Conservation (phyloP, 2,888 invertebrate genomes). For the Metellina segmentata region DNA sequence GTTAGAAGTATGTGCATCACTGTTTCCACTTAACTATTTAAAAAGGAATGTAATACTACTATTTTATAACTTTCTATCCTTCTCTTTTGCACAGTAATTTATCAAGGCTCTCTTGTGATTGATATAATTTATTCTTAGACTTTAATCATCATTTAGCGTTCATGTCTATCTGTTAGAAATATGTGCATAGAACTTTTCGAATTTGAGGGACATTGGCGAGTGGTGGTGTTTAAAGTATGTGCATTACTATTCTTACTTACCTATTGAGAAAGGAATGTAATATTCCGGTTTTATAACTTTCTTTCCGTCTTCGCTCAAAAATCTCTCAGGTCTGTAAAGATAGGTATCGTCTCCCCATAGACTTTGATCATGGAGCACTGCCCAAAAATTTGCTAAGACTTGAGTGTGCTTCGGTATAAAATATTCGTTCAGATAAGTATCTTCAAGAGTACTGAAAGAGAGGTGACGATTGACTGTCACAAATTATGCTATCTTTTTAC, state of each 20-base stretch:
- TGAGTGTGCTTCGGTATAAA: slow-evolving; percentile 59
- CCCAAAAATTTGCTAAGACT: slow-evolving; percentile 53
- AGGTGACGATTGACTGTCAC: no score
- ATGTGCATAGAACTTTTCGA: neutral
- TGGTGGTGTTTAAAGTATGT: no score
- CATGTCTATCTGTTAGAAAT: neutral
- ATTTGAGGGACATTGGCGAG: neutral
- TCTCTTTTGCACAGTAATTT: neutral
- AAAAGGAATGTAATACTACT: slow-evolving; percentile 77
- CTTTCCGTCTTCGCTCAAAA: slow-evolving; percentile 52
- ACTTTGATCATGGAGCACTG: slow-evolving; percentile 34
- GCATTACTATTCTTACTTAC: slow-evolving; percentile 15
- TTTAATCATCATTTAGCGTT: neutral
- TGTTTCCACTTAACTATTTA: slow-evolving; percentile 62
- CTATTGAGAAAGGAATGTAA: slow-evolving; percentile 78
- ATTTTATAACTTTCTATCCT: slow-evolving; percentile 16
- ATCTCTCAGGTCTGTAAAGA: slow-evolving; percentile 64
- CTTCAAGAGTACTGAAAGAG: slow-evolving; percentile 48
- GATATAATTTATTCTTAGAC: neutral
- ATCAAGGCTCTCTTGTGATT: neutral
- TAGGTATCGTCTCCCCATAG: slow-evolving; percentile 53
- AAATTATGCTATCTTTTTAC: no score
- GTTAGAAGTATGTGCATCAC: no score
- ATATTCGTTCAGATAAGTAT: slow-evolving; percentile 46
- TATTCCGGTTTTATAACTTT: slow-evolving; percentile 61